These are phyloP conservation scores for Danaus plexippus DNA, from an alignment of 1,140 invertebrate genomes.

Conservation along the genomic window DNA sequence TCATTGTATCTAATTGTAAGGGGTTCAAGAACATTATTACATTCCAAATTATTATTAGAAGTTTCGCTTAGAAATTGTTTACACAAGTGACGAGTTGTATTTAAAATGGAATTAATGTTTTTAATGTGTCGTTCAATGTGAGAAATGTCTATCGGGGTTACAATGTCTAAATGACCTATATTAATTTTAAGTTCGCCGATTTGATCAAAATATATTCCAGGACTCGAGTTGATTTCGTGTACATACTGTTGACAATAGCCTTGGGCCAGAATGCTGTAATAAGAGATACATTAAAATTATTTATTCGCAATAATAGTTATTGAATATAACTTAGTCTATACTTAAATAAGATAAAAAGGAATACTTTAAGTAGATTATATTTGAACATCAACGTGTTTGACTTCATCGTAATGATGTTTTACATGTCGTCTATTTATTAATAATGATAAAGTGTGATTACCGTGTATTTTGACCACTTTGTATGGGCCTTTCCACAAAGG, in stretches of 20 bases:
- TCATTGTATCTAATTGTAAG: constrained; percentile 19
- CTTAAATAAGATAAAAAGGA: neutral
- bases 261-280: constrained; percentile 20
- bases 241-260: constrained; percentile 14
- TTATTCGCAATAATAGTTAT: neutral
- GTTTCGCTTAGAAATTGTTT: constrained; percentile 17
- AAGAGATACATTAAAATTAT: constrained; percentile 1
- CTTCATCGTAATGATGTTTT: constrained; percentile 16
- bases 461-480: too few species aligned
- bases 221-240: constrained; percentile 17
- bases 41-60: constrained; percentile 10
- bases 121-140: constrained; percentile 20
- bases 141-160: constrained; percentile 18
- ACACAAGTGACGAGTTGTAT: constrained; percentile 12
- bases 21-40: constrained; percentile 15
- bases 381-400: constrained; percentile 6
- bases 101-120: constrained; percentile 15
- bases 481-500: too few species aligned
- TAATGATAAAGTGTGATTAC: too few species aligned
- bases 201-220: constrained; percentile 26
- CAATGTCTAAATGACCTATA: constrained; percentile 14
- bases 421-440: too few species aligned
- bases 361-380: too few species aligned
- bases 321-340: constrained; percentile 1
- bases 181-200: constrained; percentile 24